Conservation (phyloP, 2,888 invertebrate genomes). For the Oasisia sp. region DNA sequence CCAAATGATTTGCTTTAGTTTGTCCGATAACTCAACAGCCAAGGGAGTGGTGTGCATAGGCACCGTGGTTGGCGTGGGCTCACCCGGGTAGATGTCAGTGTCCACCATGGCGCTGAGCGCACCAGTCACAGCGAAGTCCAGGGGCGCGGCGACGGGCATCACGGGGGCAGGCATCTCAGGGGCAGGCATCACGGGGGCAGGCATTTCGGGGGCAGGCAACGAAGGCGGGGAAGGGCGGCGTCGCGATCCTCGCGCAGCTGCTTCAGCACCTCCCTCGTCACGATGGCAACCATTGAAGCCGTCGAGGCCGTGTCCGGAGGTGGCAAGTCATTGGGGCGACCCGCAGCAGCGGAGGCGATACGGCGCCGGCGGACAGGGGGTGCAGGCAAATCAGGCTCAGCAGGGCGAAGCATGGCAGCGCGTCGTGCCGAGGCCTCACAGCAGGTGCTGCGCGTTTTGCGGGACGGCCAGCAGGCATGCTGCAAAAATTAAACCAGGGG, state of each 20-base stretch:
- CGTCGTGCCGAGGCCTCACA: no score
- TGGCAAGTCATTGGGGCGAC: no score
- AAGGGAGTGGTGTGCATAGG: background rate
- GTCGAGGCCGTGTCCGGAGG: background rate
- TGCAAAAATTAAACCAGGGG: no score
- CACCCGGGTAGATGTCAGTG: background rate
- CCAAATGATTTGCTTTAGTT: background rate
- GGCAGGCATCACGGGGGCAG: background rate
- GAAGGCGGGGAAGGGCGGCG: no score
- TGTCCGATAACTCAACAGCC: background rate
- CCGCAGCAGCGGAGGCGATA: no score
- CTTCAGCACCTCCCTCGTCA: background rate
- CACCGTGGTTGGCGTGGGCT: background rate
- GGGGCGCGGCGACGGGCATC: background rate
- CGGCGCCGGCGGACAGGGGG: no score
- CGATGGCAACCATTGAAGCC: background rate
- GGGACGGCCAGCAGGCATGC: no score
- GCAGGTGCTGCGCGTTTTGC: no score
- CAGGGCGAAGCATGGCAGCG: no score
- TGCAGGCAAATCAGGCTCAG: no score
- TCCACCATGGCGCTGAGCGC: background rate
- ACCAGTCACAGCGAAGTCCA: background rate
- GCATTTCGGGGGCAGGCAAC: no score
- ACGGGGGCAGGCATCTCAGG: background rate
- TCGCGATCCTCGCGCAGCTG: background rate